These are phyloP conservation scores for Flexamia atlantica DNA, from an alignment of 2,888 invertebrate genomes.

Conservation along the genomic window DNA sequence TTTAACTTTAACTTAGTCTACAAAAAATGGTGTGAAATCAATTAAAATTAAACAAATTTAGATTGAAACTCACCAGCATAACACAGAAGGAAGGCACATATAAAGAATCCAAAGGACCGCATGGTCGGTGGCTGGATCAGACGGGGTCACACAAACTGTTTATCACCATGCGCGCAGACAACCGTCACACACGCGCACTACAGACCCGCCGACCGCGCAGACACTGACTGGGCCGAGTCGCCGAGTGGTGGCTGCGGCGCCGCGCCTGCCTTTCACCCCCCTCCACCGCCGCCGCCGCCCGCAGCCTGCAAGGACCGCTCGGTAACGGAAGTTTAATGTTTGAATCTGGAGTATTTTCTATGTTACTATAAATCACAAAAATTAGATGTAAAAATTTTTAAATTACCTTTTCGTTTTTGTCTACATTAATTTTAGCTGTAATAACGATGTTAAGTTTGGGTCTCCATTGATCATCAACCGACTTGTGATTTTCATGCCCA, in stretches of 20 bases:
- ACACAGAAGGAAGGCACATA: conserved; percentile 27
- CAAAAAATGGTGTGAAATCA: no score
- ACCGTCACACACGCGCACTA: not conserved
- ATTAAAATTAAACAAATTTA: not conserved
- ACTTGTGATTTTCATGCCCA: no score
- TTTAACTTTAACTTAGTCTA: no score
- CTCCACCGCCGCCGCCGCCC: conserved; percentile 8
- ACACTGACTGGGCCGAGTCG: conserved; percentile 26
- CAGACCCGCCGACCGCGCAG: conserved; percentile 43
- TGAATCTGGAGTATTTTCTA: no score
- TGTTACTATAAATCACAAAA: no score
- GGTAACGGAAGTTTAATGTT: no score
- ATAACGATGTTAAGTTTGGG: no score
- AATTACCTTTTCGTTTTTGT: no score
- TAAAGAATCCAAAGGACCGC: conserved; percentile 19
- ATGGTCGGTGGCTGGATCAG: not conserved
- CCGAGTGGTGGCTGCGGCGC: not conserved
- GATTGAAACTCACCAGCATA: conserved; percentile 34
- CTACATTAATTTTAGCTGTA: no score
- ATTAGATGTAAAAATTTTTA: no score
- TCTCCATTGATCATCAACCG: no score
- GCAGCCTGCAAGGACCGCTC: no score
- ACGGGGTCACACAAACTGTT: conserved; percentile 12
- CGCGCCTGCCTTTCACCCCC: conserved; percentile 41
- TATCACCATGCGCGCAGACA: conserved; percentile 30